A percentile compares a stretch with the other conserved stretches of the same genome.
phyloP scores from a whole-genome alignment of 2,888 invertebrate genomes.

The Chydorus sphaericus region DNA sequence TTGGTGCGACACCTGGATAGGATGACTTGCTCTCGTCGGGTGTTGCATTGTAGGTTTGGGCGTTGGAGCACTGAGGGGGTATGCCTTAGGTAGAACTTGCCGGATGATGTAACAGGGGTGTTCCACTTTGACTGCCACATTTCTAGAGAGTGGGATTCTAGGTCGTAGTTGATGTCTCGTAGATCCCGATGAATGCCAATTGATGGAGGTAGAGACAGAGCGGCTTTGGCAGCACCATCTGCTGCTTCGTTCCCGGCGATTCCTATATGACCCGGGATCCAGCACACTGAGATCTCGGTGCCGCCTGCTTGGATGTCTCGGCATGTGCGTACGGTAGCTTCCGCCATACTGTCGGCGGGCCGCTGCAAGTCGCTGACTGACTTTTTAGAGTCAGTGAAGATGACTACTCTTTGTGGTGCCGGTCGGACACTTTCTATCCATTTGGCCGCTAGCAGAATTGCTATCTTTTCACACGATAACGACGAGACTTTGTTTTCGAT shows the following conservation, averaged over 20 bases:
- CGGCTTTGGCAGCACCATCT: slow-evolving; percentile 1
- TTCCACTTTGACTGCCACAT: background rate
- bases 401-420: background rate
- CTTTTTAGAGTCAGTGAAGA: slow-evolving; percentile 2
- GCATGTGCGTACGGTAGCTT: background rate
- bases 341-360: background rate
- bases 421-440: background rate
- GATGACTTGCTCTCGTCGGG: background rate
- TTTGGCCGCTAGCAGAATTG: background rate
- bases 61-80: background rate
- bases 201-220: background rate
- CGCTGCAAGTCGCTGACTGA: background rate
- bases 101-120: background rate
- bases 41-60: background rate
- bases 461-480: background rate
- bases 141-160: background rate
- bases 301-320: background rate
- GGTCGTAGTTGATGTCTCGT: background rate
- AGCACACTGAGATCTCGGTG: background rate
- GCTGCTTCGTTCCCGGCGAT: background rate
- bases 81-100: background rate
- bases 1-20: background rate
- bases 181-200: background rate
- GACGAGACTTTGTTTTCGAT: background rate
- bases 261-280: background rate